Evolutionary conservation across 2,797 vertebrate genomes (phyloP).

Genomic region (Gallinago nigripennis): DNA sequence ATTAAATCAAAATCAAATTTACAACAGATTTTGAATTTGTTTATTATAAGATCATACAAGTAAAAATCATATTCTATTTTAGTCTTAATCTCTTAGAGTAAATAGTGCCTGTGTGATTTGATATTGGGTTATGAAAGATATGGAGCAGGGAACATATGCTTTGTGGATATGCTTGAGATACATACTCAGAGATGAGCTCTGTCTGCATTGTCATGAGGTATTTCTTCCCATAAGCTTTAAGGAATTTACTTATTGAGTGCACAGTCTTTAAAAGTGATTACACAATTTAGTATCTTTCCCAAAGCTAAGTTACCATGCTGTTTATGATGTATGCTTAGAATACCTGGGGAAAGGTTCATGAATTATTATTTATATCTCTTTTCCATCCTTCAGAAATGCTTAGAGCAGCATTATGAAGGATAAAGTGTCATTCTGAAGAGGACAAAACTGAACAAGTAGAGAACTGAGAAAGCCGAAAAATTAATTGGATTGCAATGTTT

Average conservation of each 20-base stretch:
- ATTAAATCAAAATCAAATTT: not conserved
- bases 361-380: constrained; percentile 6
- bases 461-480: not conserved
- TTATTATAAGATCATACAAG: not conserved
- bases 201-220: not conserved
- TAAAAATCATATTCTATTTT: not conserved
- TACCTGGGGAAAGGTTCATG: constrained; percentile 11
- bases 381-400: constrained; percentile 10
- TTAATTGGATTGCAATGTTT: not conserved
- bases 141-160: not conserved
- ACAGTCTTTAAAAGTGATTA: constrained; percentile 17
- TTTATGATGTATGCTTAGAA: not conserved
- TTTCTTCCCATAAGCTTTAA: not conserved
- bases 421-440: not conserved
- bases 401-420: constrained; percentile 2
- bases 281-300: not conserved
- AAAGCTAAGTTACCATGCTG: not conserved
- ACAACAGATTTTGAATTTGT: not conserved
- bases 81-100: not conserved
- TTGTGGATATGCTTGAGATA: not conserved
- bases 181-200: not conserved
- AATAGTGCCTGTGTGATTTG: not conserved
- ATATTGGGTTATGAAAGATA: not conserved
- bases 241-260: constrained; percentile 6
- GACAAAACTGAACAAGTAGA: not conserved